These are phyloP conservation scores for Selenia dentaria DNA, from an alignment of 2,888 invertebrate genomes.

Conservation along the genomic window DNA sequence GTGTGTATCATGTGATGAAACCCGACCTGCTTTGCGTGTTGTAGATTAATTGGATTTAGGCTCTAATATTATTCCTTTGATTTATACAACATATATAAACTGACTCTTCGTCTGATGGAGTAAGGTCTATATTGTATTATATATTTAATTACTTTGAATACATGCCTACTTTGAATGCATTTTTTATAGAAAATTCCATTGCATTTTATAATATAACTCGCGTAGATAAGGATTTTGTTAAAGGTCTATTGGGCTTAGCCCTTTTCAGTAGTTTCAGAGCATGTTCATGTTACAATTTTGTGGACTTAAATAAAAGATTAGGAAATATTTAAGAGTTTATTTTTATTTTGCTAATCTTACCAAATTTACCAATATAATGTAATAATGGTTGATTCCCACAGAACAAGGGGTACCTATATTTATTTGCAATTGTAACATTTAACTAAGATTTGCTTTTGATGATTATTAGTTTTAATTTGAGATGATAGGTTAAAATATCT, in stretches of 20 bases:
- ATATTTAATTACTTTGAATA: conserved; percentile 21
- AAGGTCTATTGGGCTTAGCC: background rate
- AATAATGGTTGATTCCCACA: too few relatives aligned
- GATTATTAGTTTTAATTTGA: too few relatives aligned
- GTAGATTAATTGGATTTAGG: too few relatives aligned
- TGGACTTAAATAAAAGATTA: background rate
- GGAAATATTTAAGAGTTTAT: background rate
- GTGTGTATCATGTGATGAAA: conserved; percentile 6
- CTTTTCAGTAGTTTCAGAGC: background rate
- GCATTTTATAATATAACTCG: background rate
- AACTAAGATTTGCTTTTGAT: too few relatives aligned
- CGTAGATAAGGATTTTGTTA: background rate
- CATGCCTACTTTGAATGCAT: background rate
- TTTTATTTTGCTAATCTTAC: too few relatives aligned
- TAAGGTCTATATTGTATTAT: conserved; percentile 30
- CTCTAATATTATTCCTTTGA: conserved; percentile 1
- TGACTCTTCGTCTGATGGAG: conserved; percentile 23
- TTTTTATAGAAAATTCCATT: conserved; percentile 13
- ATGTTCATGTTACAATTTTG: background rate
- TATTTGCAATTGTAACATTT: too few relatives aligned
- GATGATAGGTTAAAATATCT: too few relatives aligned
- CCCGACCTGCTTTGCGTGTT: background rate
- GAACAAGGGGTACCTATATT: too few relatives aligned
- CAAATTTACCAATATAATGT: too few relatives aligned
- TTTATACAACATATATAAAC: conserved; percentile 2